Evolutionary conservation across 2,113 vertebrate species (phyloP).

Genomic region (Nematolebias whitei): DNA sequence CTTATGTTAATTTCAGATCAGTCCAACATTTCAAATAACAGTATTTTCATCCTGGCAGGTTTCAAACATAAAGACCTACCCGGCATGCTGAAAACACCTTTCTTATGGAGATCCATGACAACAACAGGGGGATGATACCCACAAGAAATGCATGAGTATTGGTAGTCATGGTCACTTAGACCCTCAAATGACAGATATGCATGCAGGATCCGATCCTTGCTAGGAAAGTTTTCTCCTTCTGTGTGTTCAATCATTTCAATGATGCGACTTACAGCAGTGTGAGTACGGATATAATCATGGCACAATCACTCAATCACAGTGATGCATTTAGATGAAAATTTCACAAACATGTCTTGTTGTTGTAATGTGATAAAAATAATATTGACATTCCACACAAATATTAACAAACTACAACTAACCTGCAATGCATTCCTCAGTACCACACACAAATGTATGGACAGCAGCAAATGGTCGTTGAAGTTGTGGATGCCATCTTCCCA

Average conservation of each 20-base stretch:
- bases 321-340: neutral
- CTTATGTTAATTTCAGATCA: neutral
- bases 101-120: slow-evolving; percentile 14
- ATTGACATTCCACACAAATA: neutral
- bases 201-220: neutral
- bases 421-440: neutral
- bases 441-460: neutral
- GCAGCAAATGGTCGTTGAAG: neutral
- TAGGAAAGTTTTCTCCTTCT: neutral
- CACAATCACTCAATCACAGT: neutral
- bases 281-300: neutral
- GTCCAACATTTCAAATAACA: neutral
- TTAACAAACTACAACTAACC: neutral
- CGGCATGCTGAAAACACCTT: slow-evolving; percentile 6
- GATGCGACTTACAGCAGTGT: neutral
- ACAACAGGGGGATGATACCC: neutral
- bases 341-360: neutral
- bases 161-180: slow-evolving; percentile 1
- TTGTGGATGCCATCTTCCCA: too few species aligned
- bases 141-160: neutral
- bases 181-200: neutral
- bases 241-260: neutral
- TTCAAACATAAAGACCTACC: neutral
- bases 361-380: neutral
- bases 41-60: neutral